Evolutionary conservation across 2,113 vertebrate genomes (phyloP), one percentile per base, ranked within the genome.

Genomic region (Panurus biarmicus): DNA sequence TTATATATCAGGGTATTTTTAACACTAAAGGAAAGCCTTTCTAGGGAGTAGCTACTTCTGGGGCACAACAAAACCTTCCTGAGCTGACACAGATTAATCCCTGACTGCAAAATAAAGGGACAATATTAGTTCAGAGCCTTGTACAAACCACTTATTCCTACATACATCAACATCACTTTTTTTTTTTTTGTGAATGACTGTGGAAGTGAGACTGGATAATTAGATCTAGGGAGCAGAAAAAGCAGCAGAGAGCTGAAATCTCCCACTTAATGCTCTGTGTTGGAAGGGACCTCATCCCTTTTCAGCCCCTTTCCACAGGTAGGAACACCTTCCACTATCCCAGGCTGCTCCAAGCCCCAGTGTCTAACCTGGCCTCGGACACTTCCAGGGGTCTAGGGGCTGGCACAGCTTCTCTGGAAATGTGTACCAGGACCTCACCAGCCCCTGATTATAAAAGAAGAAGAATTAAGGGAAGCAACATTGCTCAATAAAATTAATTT

Each of bases 121-220:
- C 57, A 93, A 6, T 53, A 56, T 89, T 64, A 92, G 93, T 75
- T 13, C 66, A 64, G 77, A 87, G 38, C 44, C 56, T 87, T 14
- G 3, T 28, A 22, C 38, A 62, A 76, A 28, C 80, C 89, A 58
- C 62, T 90, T 54, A 71, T 66, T 77, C 72, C 71, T 18, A 69
- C 22, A 21, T 35, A 53, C 17, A 93, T 72, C 62, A 87, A n/a
- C 38, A 11, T 42, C 6, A 4, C 11, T 65, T 44, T 54, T 9
- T 44, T 3, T 17, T 61, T 42, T 77, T 48, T 54, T 51, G 29
- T 17, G 2, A 65, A 69, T 21, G 28, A 61, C 40, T 44, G 47
- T 62, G 65, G 57, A 75, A 77, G 21, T 29, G 25, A 88, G 71
- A 66, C 54, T 62, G 16, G 50, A 28, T 88, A 90, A 91, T 87